Evolutionary conservation across 2,113 vertebrate genomes (phyloP).

Genomic region (Trichomycterus rosablanca): DNA sequence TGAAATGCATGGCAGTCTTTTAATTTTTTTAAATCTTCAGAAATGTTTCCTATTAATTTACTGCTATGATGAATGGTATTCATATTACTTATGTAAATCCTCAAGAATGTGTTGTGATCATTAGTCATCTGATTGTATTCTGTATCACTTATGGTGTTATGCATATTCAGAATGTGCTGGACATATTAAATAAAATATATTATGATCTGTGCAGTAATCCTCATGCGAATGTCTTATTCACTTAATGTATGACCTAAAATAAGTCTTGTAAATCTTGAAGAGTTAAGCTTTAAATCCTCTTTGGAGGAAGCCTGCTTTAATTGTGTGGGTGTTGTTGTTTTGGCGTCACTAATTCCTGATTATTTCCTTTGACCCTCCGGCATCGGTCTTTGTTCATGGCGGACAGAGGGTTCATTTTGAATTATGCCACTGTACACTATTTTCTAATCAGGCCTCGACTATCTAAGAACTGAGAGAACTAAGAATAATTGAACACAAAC

Average conservation of each 20-base stretch:
- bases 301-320: constrained; percentile 66
- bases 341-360: constrained; percentile 61
- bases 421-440: constrained; percentile 45
- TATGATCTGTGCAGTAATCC: constrained; percentile 60
- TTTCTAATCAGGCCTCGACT: constrained; percentile 16
- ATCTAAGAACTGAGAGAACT: not conserved
- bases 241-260: constrained; percentile 67
- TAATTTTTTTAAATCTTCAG: too few relatives aligned
- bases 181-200: constrained; percentile 60
- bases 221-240: constrained; percentile 72
- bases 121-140: too few relatives aligned
- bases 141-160: too few relatives aligned
- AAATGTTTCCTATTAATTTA: too few relatives aligned
- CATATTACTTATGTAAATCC: too few relatives aligned
- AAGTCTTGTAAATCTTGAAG: constrained; percentile 76
- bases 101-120: too few relatives aligned
- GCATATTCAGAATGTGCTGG: constrained; percentile 41
- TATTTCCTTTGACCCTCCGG: constrained; percentile 60
- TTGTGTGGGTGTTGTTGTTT: constrained; percentile 72
- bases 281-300: constrained; percentile 78
- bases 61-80: too few relatives aligned
- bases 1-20: too few relatives aligned
- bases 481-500: not conserved
- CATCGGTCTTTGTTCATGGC: constrained; percentile 32
- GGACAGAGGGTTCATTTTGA: constrained; percentile 47